Base-by-base conservation (phyloP, 2,888 invertebrate genomes). In the Microctonus brassicae region DNA sequence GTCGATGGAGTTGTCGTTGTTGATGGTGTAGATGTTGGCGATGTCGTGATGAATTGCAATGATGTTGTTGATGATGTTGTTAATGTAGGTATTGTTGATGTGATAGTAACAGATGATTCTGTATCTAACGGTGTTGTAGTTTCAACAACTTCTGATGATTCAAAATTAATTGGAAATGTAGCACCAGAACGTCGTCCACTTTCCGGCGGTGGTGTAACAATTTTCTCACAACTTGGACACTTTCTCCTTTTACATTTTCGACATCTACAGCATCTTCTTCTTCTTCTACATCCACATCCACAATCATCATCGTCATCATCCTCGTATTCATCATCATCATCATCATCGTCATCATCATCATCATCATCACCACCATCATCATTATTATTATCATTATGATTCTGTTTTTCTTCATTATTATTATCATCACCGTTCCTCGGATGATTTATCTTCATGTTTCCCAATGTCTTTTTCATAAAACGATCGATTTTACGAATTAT, bases 401-500 rank as follows among this genome's bases (percentile, higher is more conserved):
- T 4, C 17, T 47, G 7, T 6, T 47, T 7, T 6, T 47, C 17
- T 17, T 17, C 17, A 47, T 4, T 17, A 2, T n/a, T 17, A 17
- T 47, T 47, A 17, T 47, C 20, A 17, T 47, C 17, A 17, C 6
- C 17, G 17, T 4, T 17, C 6, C 9, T n/a, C 17, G 47, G 17
- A n/a, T n/a, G 47, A 47, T 47, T 47, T n/a, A 17, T 7, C 17
- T 47, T 47, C 6, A 17, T 47, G 7, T 17, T 17, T n/a, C 13
- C 13, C 22, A 26, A 47, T n/a, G 34, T 24, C 22, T 47, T 65
- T 62, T 11, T 4, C 22, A 74, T 22, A 52, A 73, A 29, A 22
- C 70, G 68, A 52, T 69, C 11, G 26, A 74, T 65, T 60, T 42
- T 36, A 17, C 57, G 58, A 2, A 3, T 17, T n/a, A 69, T 3